Evolutionary conservation across 2,888 invertebrate genomes (phyloP), one percentile per base, ranked within the genome.

Genomic region (Drepanosiphum platanoidis): DNA sequence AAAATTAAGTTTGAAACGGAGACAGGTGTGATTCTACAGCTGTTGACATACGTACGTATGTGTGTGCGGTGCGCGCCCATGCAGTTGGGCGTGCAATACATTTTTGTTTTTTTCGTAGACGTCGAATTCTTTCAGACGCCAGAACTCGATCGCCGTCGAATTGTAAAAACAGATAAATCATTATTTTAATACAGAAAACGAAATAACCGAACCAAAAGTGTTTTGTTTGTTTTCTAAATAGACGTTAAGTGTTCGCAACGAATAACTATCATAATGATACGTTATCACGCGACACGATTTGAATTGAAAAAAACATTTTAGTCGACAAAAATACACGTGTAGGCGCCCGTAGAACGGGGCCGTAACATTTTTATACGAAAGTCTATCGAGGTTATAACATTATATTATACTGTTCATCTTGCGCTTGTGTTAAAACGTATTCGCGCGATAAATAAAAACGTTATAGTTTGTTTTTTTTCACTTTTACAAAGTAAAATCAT

Each of bases 11-110:
- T 71, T 15, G 39, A 80, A 81, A 81, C 68, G 13, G 30, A 71
- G 22, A 71, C 81, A 81, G 81, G 81, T 81, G 81, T 81, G 58
- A 70, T 81, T 8, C 58, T 58, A 71, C 81, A 71, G 81, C 81
- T 81, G 81, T 81, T 81, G 39, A 81, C 81, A 81, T 71, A n/a
- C n/a, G n/a, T n/a, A n/a, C n/a, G n/a, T n/a, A n/a, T n/a, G n/a
- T n/a, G n/a, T n/a, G n/a, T n/a, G n/a, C n/a, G n/a, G 30, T 81
- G 71, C 58, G 71, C 81, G 22, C 81, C 71, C 81, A n/a, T n/a
- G n/a, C n/a, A 81, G 39, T 81, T 71, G 71, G 58, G 81, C 39
- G 34, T 58, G 36, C 70, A 71, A 58, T 71, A 58, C 71, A 30
- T 58, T 81, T 30, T n/a, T n/a, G n/a, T 58, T 71, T 78, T 81